phyloP scores from a whole-genome alignment of 2,888 invertebrate genomes.

The Elegia similella region DNA sequence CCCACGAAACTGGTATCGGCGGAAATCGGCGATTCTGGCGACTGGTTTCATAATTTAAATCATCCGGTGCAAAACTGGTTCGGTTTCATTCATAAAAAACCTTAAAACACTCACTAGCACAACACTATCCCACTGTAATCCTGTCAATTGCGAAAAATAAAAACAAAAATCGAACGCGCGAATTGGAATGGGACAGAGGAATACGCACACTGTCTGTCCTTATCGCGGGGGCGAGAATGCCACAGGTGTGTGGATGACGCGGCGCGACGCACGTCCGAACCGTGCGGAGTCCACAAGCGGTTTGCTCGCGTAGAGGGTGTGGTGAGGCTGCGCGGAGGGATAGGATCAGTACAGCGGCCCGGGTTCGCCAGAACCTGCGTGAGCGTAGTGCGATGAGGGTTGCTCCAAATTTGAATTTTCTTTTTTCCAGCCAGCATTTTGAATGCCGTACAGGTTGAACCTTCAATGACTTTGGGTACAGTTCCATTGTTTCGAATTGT shows the following conservation, averaged over 20 bases:
- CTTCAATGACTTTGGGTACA: background rate
- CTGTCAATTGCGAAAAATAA: constrained; percentile 39
- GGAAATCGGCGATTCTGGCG: constrained; percentile 49
- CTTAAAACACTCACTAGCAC: constrained; percentile 37
- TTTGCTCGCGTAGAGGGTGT: constrained; percentile 38
- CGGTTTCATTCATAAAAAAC: constrained; percentile 52
- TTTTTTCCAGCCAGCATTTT: constrained; percentile 15
- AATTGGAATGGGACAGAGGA: constrained; percentile 29
- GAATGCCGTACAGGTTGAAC: constrained; percentile 14
- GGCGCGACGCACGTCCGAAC: constrained; percentile 39
- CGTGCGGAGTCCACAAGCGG: constrained; percentile 46
- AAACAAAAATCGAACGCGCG: constrained; percentile 40
- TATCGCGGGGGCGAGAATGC: constrained; percentile 36
- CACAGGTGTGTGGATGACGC: constrained; percentile 53
- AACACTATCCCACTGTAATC: constrained; percentile 59
- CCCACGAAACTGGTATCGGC: constrained; percentile 52
- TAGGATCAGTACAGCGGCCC: constrained; percentile 65
- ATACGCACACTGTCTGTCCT: constrained; percentile 33
- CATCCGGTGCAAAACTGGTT: constrained; percentile 48
- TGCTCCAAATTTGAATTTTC: constrained; percentile 25
- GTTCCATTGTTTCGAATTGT: background rate
- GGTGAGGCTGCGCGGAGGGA: constrained; percentile 40
- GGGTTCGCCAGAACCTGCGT: constrained; percentile 61
- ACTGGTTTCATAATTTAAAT: constrained; percentile 48
- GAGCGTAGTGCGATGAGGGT: constrained; percentile 32